Evolutionary conservation across 2,113 vertebrate species (phyloP), one percentile per base, ranked within the genome.

Genomic region (Falco punctatus): DNA sequence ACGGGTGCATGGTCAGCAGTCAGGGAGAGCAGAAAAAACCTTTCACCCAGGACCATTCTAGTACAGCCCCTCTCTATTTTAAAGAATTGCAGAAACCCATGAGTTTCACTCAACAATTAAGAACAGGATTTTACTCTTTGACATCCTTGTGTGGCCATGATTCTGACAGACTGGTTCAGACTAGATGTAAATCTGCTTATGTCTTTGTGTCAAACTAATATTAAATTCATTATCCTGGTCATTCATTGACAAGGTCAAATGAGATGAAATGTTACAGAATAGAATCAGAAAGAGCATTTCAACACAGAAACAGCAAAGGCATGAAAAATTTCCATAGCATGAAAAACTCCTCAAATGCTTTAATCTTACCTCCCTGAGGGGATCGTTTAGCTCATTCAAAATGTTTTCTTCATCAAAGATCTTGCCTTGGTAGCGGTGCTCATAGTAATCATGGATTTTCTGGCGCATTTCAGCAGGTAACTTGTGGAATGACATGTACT

Each of bases 401-500:
- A 99, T 99, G 94, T 99, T 99, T 92, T 99, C 99, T 94, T 99
- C 99, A 35, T 99, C 99, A 28, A 99, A 99, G 96, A 99, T 99
- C 95, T 99, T 99, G 94, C 99, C 99, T 97, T 99, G 99, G 97
- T 99, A 99, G 92, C 99, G 98, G 85, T 99, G 99, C 72, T 99
- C 99, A 49, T 99, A 99, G 93, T 99, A 99, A 97, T 99, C 99
- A 21, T 99, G 99, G 90, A 99, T 99, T 97, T 99, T 99, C 98
- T 99, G 99, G 28, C 99, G 98, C 99, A 99, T 99, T 96, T 99
- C 99, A 54, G 99, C 99, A 35, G 99, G 99, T 94, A 99, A 98
- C 92, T 99, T 99, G 98, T 99, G 99, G 98, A 99, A 99, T 61
- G 99, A 99, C 99, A 99, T 99, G 97, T 99, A 99, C 90, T 99